These are phyloP conservation scores for Thelaira solivaga DNA, from an alignment of 2,888 invertebrate genomes.

Conservation along the genomic window DNA sequence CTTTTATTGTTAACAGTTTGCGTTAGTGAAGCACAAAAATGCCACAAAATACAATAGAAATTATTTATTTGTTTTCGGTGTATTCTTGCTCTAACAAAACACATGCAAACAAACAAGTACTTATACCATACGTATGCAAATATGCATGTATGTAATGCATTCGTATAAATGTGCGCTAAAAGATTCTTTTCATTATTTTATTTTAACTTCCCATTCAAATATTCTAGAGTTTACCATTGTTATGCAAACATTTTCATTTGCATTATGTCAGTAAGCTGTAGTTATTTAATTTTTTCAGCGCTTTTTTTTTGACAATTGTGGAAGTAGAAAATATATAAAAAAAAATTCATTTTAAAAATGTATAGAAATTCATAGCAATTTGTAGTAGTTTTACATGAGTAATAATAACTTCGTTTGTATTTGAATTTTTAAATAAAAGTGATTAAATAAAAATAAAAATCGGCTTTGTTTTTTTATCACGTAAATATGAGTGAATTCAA, in stretches of 20 bases:
- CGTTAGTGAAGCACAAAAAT: conserved; percentile 53
- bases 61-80: conserved; percentile 58
- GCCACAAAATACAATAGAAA: conserved; percentile 59
- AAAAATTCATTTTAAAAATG: conserved; percentile 38
- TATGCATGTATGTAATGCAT: neutral
- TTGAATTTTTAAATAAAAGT: neutral
- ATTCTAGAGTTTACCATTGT: conserved; percentile 61
- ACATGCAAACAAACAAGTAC: no score
- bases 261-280: conserved; percentile 60
- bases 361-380: conserved; percentile 37
- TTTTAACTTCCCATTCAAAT: conserved; percentile 46
- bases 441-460: no score
- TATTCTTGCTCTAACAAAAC: neutral
- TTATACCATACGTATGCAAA: neutral
- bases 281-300: conserved; percentile 28
- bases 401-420: neutral
- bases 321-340: neutral
- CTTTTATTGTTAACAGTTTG: conserved; percentile 41
- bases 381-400: conserved; percentile 13
- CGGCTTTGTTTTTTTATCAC: no score
- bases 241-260: conserved; percentile 66
- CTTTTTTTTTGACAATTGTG: conserved; percentile 9
- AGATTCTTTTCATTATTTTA: conserved; percentile 54
- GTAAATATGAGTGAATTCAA: no score
- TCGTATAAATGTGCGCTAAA: neutral